Base-by-base conservation (phyloP, 2,888 invertebrate species). In the Dryadula phaetusa region DNA sequence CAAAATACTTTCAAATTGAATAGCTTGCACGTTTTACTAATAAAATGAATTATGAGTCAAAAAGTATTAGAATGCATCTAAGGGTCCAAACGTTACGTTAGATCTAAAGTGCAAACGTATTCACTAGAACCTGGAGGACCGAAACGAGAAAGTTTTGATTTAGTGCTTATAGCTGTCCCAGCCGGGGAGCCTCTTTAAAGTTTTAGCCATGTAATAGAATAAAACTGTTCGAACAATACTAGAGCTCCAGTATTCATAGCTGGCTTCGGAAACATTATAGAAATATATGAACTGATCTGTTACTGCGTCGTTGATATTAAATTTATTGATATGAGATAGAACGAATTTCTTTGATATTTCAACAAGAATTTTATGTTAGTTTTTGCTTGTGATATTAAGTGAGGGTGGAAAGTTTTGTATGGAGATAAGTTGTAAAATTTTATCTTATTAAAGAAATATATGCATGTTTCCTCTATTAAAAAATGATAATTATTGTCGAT, bases 91-190 rank as follows among this genome's bases (percentile, higher is more conserved):
- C 37, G 37, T 56, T 37, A 47, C 37, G 56, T 28, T 44, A 44
- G 42, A 52, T 52, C 20, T 46, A 64, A 64, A 47, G 46, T 56
- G 78, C 76, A 75, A 80, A 79, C 84, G 84, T 84, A 88, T 86
- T 86, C 88, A 85, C 82, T 84, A 78, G 79, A 85, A 85, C 82
- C 87, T 83, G 81, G 82, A 82, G 82, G 75, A 82, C 77, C 79
- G 80, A 82, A 83, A 83, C 83, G 88, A 82, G 78, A 84, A 91
- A 92, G 92, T 92, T 92, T 90, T 92, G 92, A 92, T 91, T 92
- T 92, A 92, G 87, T 87, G 87, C 90, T 88, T 89, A 90, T 90
- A 88, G 86, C 88, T 86, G 87, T 86, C 87, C 81, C 85, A 83
- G 83, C 82, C 82, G 84, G 80, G 80, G 79, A 82, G 82, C 80